These are phyloP conservation scores for Tragelaphus oryx DNA, from an alignment of 2,797 vertebrate genomes.

Conservation along the genomic window DNA sequence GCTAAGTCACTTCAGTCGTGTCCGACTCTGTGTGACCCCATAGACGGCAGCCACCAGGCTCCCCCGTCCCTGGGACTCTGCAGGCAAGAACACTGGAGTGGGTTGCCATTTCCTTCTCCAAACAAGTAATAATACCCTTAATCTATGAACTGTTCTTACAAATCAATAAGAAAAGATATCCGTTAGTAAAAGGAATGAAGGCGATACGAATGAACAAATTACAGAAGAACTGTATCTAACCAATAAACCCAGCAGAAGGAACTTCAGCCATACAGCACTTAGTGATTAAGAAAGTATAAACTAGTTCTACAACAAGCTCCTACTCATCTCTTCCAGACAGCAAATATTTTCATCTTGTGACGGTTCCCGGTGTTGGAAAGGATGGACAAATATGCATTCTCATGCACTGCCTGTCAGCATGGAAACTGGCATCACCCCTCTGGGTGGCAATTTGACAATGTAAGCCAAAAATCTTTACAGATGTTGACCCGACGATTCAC, in stretches of 20 bases:
- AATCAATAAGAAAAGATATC: background rate
- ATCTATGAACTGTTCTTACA: background rate
- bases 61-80: too few relatives aligned
- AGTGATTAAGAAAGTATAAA: slow-evolving; percentile 9
- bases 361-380: background rate
- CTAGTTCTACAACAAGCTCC: background rate
- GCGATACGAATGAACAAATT: background rate
- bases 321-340: background rate
- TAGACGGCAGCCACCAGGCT: too few relatives aligned
- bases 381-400: background rate
- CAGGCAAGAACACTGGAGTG: too few relatives aligned
- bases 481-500: background rate
- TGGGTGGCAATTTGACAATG: background rate
- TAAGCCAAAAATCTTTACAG: background rate
- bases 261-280: background rate
- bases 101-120: too few relatives aligned
- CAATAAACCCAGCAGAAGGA: background rate
- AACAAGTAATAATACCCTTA: background rate
- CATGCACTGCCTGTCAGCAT: background rate
- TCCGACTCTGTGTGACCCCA: too few relatives aligned
- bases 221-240: background rate
- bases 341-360: background rate
- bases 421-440: background rate
- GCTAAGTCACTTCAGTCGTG: too few relatives aligned
- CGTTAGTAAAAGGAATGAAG: background rate